phyloP scores from a whole-genome alignment of 2,797 vertebrate species.

The Natrix natrix region DNA sequence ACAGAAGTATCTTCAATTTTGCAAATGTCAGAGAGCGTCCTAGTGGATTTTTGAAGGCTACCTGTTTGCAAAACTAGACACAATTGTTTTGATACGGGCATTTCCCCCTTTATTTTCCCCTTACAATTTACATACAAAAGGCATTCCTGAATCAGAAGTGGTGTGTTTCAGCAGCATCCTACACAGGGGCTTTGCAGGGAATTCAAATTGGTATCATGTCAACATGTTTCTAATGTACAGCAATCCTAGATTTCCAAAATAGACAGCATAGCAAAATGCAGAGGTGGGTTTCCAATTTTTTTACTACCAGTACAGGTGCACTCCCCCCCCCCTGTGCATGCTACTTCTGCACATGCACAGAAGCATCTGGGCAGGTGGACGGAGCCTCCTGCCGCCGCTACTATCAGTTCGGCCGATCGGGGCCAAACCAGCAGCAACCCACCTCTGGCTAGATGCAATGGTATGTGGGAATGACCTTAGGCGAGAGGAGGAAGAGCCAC shows the following conservation, averaged over 20 bases:
- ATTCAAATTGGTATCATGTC: neutral
- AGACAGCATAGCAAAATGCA: neutral
- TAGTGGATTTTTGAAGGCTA: neutral
- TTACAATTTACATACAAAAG: neutral
- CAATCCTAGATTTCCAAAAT: neutral
- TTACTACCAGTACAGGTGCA: no score
- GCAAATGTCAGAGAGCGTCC: neutral
- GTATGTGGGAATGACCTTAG: neutral
- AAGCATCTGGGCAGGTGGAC: no score
- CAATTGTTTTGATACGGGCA: neutral
- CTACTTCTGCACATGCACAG: no score
- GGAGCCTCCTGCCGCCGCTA: no score
- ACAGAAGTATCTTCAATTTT: neutral
- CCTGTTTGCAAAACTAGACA: neutral
- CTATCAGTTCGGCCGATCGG: no score
- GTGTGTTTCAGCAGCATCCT: neutral
- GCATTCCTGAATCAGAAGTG: neutral
- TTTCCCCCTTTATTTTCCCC: neutral
- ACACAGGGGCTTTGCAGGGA: neutral
- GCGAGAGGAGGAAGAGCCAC: neutral
- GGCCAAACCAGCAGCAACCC: no score
- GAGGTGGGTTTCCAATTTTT: no score
- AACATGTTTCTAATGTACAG: neutral
- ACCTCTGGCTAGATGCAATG: neutral
- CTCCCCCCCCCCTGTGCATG: no score